Percentiles rank a stretch among this genome's conserved stretches.
Evolutionary conservation across 2,888 invertebrate species (phyloP).

Genomic region (Actias luna): DNA sequence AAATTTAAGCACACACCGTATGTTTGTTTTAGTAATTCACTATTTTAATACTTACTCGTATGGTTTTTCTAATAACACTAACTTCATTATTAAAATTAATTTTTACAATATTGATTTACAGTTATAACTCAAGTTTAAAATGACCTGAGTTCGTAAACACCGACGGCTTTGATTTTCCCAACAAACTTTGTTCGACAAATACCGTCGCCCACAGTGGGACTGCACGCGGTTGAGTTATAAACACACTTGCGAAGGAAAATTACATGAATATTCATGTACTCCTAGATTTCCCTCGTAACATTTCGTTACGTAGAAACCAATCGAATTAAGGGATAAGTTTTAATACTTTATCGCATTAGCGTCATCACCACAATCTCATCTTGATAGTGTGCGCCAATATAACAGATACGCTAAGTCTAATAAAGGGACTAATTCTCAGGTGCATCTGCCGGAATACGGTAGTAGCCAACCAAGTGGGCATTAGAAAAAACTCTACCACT

Average conservation of each 20-base stretch:
- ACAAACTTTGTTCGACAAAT: conserved; percentile 51
- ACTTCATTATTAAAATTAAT: not conserved
- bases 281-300: conserved; percentile 28
- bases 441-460: too few species aligned
- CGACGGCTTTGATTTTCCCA: conserved; percentile 36
- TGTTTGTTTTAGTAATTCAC: too few species aligned
- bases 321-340: not conserved
- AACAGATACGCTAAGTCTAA: too few species aligned
- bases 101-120: not conserved
- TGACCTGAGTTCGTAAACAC: conserved; percentile 39
- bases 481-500: too few species aligned
- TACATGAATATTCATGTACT: conserved; percentile 55
- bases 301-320: conserved; percentile 14
- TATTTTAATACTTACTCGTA: too few species aligned
- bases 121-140: conserved; percentile 24
- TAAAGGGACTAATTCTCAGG: too few species aligned
- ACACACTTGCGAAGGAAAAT: conserved; percentile 42
- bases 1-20: too few species aligned
- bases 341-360: not conserved
- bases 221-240: conserved; percentile 49
- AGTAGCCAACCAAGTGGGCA: too few species aligned
- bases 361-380: too few species aligned
- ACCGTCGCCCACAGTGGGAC: conserved; percentile 42
- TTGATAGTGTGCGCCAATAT: too few species aligned
- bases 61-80: not conserved